Evolutionary conservation across 53 echinoderm and acorn worm genomes (phyloP).

Genomic region (Arbacia lixula): DNA sequence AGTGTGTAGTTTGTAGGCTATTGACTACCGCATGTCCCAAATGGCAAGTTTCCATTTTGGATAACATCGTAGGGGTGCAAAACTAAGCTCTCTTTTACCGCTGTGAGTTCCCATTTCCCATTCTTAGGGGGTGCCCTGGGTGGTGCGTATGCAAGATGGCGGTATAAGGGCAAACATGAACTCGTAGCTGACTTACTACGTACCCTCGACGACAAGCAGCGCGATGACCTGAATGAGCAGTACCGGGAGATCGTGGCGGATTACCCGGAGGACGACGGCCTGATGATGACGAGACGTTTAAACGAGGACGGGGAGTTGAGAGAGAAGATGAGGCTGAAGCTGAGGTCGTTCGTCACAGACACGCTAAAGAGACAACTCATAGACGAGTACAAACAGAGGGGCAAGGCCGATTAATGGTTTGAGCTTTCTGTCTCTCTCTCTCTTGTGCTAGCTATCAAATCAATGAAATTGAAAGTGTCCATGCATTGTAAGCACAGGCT

Average conservation of each 20-base stretch:
- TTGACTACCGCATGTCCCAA: too few relatives aligned
- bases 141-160: conserved; percentile 80
- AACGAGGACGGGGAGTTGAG: conserved; percentile 86
- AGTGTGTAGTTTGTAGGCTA: too few relatives aligned
- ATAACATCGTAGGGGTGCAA: too few relatives aligned
- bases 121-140: conserved; percentile 80
- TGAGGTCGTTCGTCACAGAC: conserved; percentile 76
- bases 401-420: conserved; percentile 87
- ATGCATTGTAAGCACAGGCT: too few relatives aligned
- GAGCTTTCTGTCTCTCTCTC: too few relatives aligned
- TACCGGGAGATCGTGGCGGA: conserved; percentile 70
- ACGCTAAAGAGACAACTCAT: conserved; percentile 69
- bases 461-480: too few relatives aligned
- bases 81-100: background rate
- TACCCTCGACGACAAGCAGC: conserved; percentile 73
- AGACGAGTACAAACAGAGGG: conserved; percentile 76
- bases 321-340: conserved; percentile 71
- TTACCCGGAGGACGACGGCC: conserved; percentile 68
- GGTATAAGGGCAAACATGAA: conserved; percentile 75
- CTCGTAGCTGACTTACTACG: conserved; percentile 79
- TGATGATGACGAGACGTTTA: conserved; percentile 69
- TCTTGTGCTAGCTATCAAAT: too few relatives aligned
- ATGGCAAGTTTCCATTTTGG: too few relatives aligned
- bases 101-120: background rate
- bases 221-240: conserved; percentile 71